Evolutionary conservation across 2,797 vertebrate genomes (phyloP).

Genomic region (Forpus xanthops): DNA sequence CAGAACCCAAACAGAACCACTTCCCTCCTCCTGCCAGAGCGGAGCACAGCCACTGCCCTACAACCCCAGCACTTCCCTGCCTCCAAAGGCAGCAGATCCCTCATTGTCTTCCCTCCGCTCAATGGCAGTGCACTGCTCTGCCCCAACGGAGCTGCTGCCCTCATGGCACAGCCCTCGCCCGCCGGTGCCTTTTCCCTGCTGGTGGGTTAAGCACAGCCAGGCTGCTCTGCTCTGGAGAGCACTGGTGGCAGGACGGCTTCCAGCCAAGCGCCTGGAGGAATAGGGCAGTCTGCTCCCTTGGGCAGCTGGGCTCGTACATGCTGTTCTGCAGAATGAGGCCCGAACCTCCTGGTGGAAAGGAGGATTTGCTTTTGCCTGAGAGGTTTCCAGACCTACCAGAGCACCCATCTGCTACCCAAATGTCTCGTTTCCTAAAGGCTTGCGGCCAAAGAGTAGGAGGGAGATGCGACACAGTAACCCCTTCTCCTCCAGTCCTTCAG

Average conservation of each 20-base stretch:
- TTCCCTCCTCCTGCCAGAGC: not conserved
- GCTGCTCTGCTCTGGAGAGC: not conserved
- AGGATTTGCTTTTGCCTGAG: slow-evolving; percentile 11
- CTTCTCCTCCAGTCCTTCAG: not conserved
- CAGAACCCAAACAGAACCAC: slow-evolving; percentile 10
- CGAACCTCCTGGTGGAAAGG: not conserved
- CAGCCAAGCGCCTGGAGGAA: not conserved
- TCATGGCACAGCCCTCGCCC: not conserved
- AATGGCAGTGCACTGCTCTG: not conserved
- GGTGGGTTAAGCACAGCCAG: not conserved
- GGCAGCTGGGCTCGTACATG: not conserved
- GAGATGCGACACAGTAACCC: not conserved
- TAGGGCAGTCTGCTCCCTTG: not conserved
- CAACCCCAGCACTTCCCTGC: not conserved
- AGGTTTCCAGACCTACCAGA: slow-evolving; percentile 15
- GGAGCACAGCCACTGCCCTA: not conserved
- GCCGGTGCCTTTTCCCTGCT: not conserved
- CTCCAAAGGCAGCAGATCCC: slow-evolving; percentile 13
- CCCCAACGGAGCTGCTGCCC: not conserved
- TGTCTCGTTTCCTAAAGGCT: not conserved
- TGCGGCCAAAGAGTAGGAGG: not conserved
- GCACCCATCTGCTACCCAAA: slow-evolving; percentile 34
- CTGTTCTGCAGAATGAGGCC: not conserved
- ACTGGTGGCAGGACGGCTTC: not conserved
- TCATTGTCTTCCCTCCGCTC: not conserved